Base-by-base conservation (phyloP, 1,140 invertebrate species). In the Campodea augens region DNA sequence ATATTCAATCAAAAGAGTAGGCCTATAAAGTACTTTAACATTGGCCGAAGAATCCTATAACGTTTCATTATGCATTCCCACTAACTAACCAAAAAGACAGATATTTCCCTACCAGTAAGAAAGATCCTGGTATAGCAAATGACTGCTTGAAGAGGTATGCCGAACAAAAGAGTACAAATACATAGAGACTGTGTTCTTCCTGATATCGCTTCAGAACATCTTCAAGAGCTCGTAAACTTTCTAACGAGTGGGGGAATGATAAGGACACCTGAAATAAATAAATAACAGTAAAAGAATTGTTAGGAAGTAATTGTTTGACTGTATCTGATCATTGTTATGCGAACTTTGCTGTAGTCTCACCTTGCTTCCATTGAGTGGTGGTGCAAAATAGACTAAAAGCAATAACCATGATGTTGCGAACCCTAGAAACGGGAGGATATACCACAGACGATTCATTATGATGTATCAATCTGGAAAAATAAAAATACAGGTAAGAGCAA, bases 71-170 rank as follows among this genome's bases (percentile, higher is more conserved):
- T 37, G 41, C 24, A 41, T n/a, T 25, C 12, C 22, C 13, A 24
- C 25, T 38, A 18, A 25, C 13, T 36, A 27, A 23, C 49, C 37
- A 22, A 25, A 24, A 44, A 37, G 29, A 43, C 41, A n/a, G 46
- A 20, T 15, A 25, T 12, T 36, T 50, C 54, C 60, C 64, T 56
- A 75, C 73, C 63, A 77, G 51, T 45, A 77, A 67, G 21, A 72
- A 71, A 37, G 74, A 75, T 20, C 74, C 74, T 25, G 74, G 74
- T 50, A 77, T 73, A 18, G 71, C 71, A 60, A 77, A 77, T 20
- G 72, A 65, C 56, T 77, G 74, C 55, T 77, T 77, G 56, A 72
- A 77, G 5, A 77, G 46, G 54, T 77, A 77, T 1, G 69, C 70
- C 49, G 60, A 64, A 24, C 61, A 63, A 57, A 75, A 78, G 7